Conservation (phyloP, 2,113 vertebrate genomes). For the Prunella fulvescens region DNA sequence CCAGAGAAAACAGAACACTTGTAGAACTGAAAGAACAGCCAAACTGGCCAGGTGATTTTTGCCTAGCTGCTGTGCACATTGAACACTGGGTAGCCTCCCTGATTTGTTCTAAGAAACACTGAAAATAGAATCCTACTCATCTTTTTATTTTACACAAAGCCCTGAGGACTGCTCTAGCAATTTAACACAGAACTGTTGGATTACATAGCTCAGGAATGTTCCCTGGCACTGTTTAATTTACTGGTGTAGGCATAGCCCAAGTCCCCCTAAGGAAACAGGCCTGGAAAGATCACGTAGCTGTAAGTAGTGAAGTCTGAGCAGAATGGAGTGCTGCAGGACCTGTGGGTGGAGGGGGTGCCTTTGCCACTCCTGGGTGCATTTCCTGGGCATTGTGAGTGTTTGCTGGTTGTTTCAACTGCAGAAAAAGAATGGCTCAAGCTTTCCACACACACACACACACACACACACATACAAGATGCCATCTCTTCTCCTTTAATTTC, state of each 20-base stretch:
- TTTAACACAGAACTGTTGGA: neutral
- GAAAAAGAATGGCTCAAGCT: neutral
- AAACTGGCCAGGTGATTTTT: neutral
- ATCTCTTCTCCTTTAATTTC: neutral
- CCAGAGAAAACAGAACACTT: neutral
- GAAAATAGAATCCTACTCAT: neutral
- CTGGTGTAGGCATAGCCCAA: neutral
- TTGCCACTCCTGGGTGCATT: neutral
- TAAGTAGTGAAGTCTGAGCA: neutral
- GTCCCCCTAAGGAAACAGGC: neutral
- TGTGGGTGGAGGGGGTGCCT: neutral
- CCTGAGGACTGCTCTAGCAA: neutral
- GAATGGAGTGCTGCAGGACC: neutral
- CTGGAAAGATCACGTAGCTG: neutral
- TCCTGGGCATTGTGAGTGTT: neutral
- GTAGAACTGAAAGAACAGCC: neutral
- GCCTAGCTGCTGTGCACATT: neutral
- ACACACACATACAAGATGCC: neutral
- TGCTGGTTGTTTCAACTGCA: neutral
- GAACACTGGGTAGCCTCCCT: neutral
- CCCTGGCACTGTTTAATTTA: neutral
- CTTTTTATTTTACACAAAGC: neutral
- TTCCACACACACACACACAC: neutral
- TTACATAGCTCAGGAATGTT: neutral
- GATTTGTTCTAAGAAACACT: neutral